Percentiles rank a stretch among this genome's conserved stretches.
Evolutionary conservation across 2,113 vertebrate species (phyloP).

Genomic region (Sorex fumeus): DNA sequence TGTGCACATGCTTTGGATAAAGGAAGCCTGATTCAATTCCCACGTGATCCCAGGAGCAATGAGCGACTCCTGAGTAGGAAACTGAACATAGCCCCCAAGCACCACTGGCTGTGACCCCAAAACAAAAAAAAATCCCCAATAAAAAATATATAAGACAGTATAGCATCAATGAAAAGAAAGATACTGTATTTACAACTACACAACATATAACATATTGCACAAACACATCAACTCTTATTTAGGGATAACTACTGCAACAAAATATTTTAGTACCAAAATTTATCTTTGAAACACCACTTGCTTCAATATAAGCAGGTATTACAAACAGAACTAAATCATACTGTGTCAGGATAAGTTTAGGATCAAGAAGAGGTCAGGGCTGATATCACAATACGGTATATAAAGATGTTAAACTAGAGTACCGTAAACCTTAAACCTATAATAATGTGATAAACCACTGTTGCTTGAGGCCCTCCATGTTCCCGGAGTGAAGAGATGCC

Average conservation of each 20-base stretch:
- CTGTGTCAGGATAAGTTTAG: background rate
- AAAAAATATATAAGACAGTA: background rate
- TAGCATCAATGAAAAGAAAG: background rate
- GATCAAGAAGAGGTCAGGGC: background rate
- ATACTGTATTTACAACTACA: background rate
- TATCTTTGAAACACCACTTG: slow-evolving; percentile 6
- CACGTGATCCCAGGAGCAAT: no score
- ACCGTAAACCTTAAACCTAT: background rate
- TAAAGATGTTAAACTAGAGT: background rate
- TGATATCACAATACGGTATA: background rate
- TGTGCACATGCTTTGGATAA: no score
- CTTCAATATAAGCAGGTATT: background rate
- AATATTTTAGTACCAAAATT: slow-evolving; percentile 41
- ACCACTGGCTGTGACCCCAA: no score
- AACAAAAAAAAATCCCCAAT: no score
- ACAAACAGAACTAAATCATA: no score
- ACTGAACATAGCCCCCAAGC: no score
- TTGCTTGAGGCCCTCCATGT: no score
- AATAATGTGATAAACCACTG: background rate
- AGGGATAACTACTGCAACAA: background rate
- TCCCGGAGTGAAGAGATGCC: no score
- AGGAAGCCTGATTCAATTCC: no score
- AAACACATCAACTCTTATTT: background rate
- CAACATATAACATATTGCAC: background rate
- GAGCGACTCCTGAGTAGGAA: no score